These are phyloP conservation scores for Crossocerus cetratus DNA, from an alignment of 2,888 invertebrate genomes.

Conservation along the genomic window DNA sequence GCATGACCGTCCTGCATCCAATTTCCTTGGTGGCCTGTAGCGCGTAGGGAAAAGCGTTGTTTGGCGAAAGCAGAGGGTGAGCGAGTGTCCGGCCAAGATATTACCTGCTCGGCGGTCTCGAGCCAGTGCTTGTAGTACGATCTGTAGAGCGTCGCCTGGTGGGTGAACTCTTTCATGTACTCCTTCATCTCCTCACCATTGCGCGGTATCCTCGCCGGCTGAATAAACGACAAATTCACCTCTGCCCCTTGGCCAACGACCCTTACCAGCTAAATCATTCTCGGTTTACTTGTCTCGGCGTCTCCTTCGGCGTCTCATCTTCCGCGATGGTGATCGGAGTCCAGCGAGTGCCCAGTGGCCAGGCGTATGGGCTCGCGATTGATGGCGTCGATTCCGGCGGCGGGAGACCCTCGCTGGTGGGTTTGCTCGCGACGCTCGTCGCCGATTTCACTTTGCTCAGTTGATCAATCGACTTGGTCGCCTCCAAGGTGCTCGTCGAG, in stretches of 20 bases:
- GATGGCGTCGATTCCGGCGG: too few relatives aligned
- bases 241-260: neutral
- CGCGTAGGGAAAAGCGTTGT: neutral
- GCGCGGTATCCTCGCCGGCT: conserved; percentile 56
- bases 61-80: neutral
- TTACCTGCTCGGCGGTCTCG: conserved; percentile 58
- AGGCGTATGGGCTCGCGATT: neutral
- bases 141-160: conserved; percentile 59
- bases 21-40: conserved; percentile 53
- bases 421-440: too few relatives aligned
- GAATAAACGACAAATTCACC: conserved; percentile 5
- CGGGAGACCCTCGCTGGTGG: too few relatives aligned
- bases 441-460: too few relatives aligned
- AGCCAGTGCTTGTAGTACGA: conserved; percentile 65
- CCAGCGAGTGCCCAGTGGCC: neutral
- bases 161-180: conserved; percentile 51
- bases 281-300: neutral
- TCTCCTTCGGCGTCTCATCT: neutral
- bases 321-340: neutral
- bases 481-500: too few relatives aligned
- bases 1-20: conserved; percentile 48
- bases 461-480: too few relatives aligned
- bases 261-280: neutral
- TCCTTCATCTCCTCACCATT: conserved; percentile 52
- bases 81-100: conserved; percentile 1